Base-by-base conservation (phyloP, 2,888 invertebrate genomes). In the Timema cristinae region DNA sequence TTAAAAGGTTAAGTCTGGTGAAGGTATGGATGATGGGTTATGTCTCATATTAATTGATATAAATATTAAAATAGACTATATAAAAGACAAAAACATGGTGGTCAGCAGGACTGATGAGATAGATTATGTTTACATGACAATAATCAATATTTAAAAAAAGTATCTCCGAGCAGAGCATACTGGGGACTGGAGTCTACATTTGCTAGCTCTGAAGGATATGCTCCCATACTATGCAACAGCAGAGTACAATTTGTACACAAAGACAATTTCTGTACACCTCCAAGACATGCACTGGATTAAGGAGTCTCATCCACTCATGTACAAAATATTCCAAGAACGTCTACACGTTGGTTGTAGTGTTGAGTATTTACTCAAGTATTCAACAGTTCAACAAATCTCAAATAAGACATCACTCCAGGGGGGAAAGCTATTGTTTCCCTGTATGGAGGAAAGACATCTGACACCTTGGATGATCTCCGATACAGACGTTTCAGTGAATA, bases 351-450 rank as follows among this genome's bases (percentile, higher is more conserved):
- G 6, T 59, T 32, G 59, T 13, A 59, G 59, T 59, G n/a, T 16
- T n/a, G n/a, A 59, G 59, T 59, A 59, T 59, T 59, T 59, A 6
- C 13, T 7, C 5, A 59, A 59, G 59, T 59, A 13, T 59, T 59
- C 15, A 59, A 59, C 59, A 59, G 15, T 6, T 1, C 59, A n/a
- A 59, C 13, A 11, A 11, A n/a, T 59, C 9, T 7, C 13, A 2
- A n/a, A 59, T 13, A 59, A 59, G 13, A 59, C 59, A 59, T 59
- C 32, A 59, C 59, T 59, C n/a, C 59, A 9, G 59, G 59, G 59
- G n/a, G 9, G n/a, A 59, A 59, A n/a, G n/a, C 59, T 59, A 7
- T 59, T 59, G 13, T 11, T 59, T 11, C 15, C 59, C 9, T 59
- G 59, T 59, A 59, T 59, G 59, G 59, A 5, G 59, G 59, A 59